Base-by-base conservation (phyloP, 2,113 vertebrate genomes). In the Albula glossodonta region DNA sequence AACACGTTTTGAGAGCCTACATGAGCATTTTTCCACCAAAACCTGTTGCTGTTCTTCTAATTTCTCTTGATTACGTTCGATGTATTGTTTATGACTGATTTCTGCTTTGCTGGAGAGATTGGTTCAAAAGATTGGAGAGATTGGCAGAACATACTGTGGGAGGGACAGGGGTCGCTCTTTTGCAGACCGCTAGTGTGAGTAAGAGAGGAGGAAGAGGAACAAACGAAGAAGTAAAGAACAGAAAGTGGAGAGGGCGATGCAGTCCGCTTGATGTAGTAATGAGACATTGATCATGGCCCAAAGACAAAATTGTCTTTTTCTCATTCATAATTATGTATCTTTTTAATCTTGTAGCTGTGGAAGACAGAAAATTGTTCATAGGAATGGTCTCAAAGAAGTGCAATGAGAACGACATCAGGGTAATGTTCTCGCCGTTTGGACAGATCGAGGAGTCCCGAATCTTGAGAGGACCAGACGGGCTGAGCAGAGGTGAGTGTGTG, bases 341-440 rank as follows among this genome's bases (percentile, higher is more conserved):
- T 89, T 92, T 95, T 51, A 94, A 92, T 88, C 91, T 91, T 93
- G 92, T 95, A 99, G 98, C 98, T 83, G 98, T 99, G 95, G 98
- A 99, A 96, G 98, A 99, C 96, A 97, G 98, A 97, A 99, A 99
- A 96, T 94, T 99, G 96, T 99, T 99, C 96, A 99, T 99, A 95
- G 98, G 98, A 94, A 99, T 99, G 98, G 98, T 99, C 96, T 99
- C 98, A 78, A 99, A 99, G 97, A 99, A 99, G 93, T 99, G 98
- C 95, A 99, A 99, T 88, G 98, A 99, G 96, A 99, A 99, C 86
- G 98, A 99, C 95, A 98, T 99, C 96, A 97, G 98, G 96, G 98
- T 99, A 95, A 99, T 99, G 98, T 99, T 99, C 95, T 99, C 98
- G 77, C 96, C 98, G 22, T 99, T 99, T 11, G 98, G 98, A 89